phyloP scores from a whole-genome alignment of 2,888 invertebrate genomes.

The Molanna angustata region DNA sequence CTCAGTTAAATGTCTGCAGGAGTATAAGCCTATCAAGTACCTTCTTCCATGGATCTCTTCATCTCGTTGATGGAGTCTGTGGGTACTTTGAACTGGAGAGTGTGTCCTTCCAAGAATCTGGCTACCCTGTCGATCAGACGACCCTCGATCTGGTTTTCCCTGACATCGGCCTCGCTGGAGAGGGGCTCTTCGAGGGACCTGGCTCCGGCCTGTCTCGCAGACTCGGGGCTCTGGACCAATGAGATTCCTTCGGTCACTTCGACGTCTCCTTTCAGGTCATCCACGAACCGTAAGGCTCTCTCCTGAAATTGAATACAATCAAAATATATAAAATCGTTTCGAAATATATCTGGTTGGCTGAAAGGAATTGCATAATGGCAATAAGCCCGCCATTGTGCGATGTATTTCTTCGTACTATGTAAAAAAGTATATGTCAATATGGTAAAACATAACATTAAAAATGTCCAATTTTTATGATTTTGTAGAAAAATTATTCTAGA shows the following conservation, averaged over 20 bases:
- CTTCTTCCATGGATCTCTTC: constrained; percentile 79
- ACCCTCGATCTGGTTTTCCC: constrained; percentile 70
- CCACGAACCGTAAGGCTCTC: constrained; percentile 67
- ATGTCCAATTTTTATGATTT: too few species aligned
- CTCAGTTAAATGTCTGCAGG: too few species aligned
- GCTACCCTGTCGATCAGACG: constrained; percentile 72
- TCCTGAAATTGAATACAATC: constrained; percentile 55
- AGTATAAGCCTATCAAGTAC: too few species aligned
- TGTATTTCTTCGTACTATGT: too few species aligned
- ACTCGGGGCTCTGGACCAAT: constrained; percentile 54
- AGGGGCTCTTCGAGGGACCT: constrained; percentile 61
- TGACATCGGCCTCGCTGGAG: constrained; percentile 69
- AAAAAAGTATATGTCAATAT: too few species aligned
- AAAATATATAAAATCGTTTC: background rate
- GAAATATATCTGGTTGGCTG: too few species aligned
- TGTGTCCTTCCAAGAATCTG: constrained; percentile 73
- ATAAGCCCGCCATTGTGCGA: too few species aligned
- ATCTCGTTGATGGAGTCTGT: constrained; percentile 69
- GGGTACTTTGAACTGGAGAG: constrained; percentile 78
- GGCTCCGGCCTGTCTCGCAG: constrained; percentile 48
- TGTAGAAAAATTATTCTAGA: too few species aligned
- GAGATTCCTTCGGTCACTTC: constrained; percentile 63
- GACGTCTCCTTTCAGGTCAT: constrained; percentile 58
- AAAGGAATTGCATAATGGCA: too few species aligned
- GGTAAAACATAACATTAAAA: too few species aligned